Base-by-base conservation (phyloP, 2,797 vertebrate genomes). In the Protonibea diacanthus region DNA sequence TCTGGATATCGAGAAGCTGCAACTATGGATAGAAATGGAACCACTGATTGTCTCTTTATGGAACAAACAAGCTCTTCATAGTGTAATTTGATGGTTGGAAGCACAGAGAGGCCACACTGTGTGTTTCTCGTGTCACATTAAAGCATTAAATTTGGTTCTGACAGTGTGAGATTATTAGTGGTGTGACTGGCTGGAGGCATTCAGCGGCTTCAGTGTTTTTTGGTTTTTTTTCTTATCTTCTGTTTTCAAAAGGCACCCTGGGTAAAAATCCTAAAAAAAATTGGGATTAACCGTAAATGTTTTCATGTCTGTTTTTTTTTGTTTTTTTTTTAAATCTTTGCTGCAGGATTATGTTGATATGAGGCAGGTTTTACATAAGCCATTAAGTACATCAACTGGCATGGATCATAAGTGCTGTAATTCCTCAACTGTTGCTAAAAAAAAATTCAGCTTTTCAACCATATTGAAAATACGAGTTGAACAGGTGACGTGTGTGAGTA, bases 271-370 rank as follows among this genome's bases (percentile, higher is more conserved):
- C 68, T 64, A 52, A 78, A 84, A 78, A 38, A 67, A 80, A 69
- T 33, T 80, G 11, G 71, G 83, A 87, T 87, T 83, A 84, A 53
- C 25, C 0, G 2, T 67, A 4, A 78, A 74, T 79, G 75, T 71
- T 81, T 72, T 77, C 38, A 52, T 75, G 66, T 77, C 42, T 66
- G 67, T 76, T 63, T 74, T 65, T 33, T 33, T 33, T 33, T 33
- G n/a, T 25, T 25, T 25, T 25, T 27, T 27, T 29, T 38, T 44
- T 14, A 74, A 86, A 79, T 79, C 74, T 84, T 80, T 80, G 74
- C 78, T 25, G 74, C 65, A 62, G 89, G 89, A 92, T 91, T 91
- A 91, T 63, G 27, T 21, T 68, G 74, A 68, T 87, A 68, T 13
- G 29, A 62, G 57, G 62, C 75, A 78, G 83, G 64, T 90, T 88